phyloP scores from a whole-genome alignment of 37 sponge, comb jelly and placozoan species.

The Cladorhizidae sp. region DNA sequence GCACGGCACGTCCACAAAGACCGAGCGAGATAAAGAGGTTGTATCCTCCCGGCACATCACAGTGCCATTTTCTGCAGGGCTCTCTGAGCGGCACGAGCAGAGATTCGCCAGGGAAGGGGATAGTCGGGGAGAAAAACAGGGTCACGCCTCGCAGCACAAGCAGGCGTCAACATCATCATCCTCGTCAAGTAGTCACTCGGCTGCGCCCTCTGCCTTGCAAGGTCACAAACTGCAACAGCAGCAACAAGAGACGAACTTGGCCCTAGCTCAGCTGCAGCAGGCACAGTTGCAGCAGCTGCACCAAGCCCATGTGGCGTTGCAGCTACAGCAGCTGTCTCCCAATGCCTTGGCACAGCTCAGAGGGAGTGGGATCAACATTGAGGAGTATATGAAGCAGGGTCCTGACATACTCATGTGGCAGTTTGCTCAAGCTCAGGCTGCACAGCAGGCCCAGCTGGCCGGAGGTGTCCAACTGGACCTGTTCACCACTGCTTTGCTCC shows the following conservation, averaged over 20 bases:
- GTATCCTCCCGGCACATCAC: neutral
- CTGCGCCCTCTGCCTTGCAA: neutral
- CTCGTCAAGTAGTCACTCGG: slow-evolving; percentile 22
- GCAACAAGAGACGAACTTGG: slow-evolving; percentile 12
- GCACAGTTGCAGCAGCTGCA: slow-evolving; percentile 37
- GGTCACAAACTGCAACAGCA: slow-evolving; percentile 7
- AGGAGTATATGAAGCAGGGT: slow-evolving; percentile 44
- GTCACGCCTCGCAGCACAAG: slow-evolving; percentile 1
- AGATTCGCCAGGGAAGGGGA: slow-evolving; percentile 10
- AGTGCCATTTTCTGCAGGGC: neutral
- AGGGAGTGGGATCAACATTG: slow-evolving; percentile 2
- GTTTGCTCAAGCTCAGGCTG: neutral
- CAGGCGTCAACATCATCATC: slow-evolving; percentile 29
- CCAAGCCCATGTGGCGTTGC: slow-evolving; percentile 1
- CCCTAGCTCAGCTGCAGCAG: slow-evolving; percentile 8
- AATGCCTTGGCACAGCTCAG: slow-evolving; percentile 8
- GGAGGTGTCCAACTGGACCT: slow-evolving; percentile 33
- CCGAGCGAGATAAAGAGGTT: slow-evolving; percentile 1
- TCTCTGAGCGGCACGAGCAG: slow-evolving; percentile 9
- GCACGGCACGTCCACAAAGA: neutral
- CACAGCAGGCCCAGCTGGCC: neutral
- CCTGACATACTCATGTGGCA: slow-evolving; percentile 1
- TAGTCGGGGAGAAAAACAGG: neutral
- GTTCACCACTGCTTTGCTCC: slow-evolving; percentile 24
- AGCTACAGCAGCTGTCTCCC: slow-evolving; percentile 34